These are phyloP conservation scores for Pardalotus punctatus DNA, from an alignment of 2,113 vertebrate species.

Conservation along the genomic window DNA sequence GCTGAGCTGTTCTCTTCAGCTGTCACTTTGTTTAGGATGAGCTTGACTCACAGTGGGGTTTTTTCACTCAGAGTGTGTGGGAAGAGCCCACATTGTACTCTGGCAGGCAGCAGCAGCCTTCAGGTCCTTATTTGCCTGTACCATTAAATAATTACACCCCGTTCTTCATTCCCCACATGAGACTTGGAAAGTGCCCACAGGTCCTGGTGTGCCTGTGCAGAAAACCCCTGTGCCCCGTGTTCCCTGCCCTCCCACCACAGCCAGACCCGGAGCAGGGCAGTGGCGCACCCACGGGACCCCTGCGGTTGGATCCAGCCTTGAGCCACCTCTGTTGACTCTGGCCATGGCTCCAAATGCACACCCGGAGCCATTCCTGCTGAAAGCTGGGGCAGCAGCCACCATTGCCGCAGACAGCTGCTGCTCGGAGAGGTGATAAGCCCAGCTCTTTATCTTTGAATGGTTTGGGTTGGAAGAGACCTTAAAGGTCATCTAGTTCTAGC, in stretches of 20 bases:
- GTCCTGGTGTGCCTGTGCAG: not conserved
- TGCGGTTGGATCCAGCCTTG: rapidly evolving
- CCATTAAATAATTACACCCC: rapidly evolving
- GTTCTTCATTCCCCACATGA: rapidly evolving
- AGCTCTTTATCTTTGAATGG: rapidly evolving
- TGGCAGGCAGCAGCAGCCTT: rapidly evolving
- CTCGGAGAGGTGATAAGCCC: not conserved
- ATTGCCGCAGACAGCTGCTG: not conserved
- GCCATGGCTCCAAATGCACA: rapidly evolving
- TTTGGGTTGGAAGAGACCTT: not conserved
- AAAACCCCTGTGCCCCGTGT: rapidly evolving
- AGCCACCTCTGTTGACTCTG: rapidly evolving
- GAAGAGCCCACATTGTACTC: rapidly evolving
- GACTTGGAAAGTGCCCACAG: rapidly evolving
- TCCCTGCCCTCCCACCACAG: no score
- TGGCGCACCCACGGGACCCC: rapidly evolving
- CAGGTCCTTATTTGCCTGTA: not conserved
- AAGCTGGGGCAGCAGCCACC: not conserved
- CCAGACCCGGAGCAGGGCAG: rapidly evolving
- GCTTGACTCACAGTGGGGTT: rapidly evolving
- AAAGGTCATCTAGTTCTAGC: not conserved
- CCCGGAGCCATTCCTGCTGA: rapidly evolving
- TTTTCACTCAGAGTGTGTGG: rapidly evolving
- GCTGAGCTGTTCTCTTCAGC: rapidly evolving
- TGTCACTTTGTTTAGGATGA: rapidly evolving